phyloP scores from a whole-genome alignment of 2,113 vertebrate species.

The Siniperca chuatsi region DNA sequence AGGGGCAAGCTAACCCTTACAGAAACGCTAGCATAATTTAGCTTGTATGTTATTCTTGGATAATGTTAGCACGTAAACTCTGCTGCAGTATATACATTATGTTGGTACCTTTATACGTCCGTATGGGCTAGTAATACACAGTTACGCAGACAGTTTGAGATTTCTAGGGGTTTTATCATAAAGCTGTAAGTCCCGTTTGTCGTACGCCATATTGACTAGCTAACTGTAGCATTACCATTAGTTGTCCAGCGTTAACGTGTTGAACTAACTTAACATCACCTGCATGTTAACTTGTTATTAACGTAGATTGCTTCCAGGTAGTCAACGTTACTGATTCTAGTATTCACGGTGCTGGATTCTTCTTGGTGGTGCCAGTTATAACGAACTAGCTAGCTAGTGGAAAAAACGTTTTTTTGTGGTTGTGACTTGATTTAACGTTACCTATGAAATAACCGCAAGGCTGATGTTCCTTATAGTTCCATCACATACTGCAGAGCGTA shows the following conservation, averaged over 20 bases:
- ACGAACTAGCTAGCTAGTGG: neutral
- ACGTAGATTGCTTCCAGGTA: too few relatives aligned
- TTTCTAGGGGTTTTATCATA: neutral
- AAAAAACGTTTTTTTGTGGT: neutral
- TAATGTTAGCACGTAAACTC: neutral
- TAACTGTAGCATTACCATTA: neutral
- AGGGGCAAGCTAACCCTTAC: constrained; percentile 19
- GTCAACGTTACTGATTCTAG: fast-evolving
- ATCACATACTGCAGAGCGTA: neutral
- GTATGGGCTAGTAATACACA: fast-evolving
- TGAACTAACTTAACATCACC: neutral
- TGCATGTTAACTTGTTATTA: neutral
- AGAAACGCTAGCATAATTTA: constrained; percentile 2
- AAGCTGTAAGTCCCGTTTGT: neutral
- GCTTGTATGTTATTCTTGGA: neutral
- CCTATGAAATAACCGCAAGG: too few relatives aligned
- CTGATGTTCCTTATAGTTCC: too few relatives aligned
- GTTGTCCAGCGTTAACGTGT: neutral
- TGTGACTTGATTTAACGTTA: neutral
- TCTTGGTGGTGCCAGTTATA: neutral
- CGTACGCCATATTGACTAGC: constrained; percentile 42
- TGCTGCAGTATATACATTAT: neutral
- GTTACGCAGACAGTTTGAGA: fast-evolving
- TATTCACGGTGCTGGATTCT: neutral
- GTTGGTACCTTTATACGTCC: neutral